Evolutionary conservation across 2,113 vertebrate species (phyloP).

Genomic region (Malurus cyaneus): DNA sequence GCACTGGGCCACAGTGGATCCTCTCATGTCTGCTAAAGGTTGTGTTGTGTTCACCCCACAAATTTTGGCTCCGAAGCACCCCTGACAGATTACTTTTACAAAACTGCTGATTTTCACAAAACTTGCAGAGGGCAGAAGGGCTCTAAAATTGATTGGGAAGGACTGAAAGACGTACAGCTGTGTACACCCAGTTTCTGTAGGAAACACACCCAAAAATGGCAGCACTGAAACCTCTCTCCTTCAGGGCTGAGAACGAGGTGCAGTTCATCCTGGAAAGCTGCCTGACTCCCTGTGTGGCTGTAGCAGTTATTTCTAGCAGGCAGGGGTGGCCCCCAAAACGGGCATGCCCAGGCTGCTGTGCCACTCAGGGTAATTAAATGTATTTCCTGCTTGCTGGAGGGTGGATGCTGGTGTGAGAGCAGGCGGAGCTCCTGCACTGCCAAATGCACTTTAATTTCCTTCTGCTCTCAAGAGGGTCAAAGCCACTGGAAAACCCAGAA

Average conservation of each 20-base stretch:
- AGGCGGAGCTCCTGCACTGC: not conserved
- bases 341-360: not conserved
- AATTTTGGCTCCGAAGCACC: not conserved
- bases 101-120: not conserved
- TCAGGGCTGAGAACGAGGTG: not conserved
- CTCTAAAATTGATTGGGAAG: not conserved
- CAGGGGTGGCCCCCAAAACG: not conserved
- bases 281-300: not conserved
- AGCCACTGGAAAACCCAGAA: not conserved
- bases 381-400: not conserved
- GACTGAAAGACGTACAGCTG: not conserved
- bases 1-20: not conserved
- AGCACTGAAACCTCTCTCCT: not conserved
- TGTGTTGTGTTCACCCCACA: not conserved
- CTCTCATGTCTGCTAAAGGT: not conserved
- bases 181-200: not conserved
- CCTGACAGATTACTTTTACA: not conserved
- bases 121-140: not conserved
- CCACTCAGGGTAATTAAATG: not conserved
- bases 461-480: not conserved
- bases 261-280: not conserved
- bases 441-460: not conserved
- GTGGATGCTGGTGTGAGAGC: not conserved
- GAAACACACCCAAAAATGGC: not conserved
- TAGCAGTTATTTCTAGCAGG: not conserved